Evolutionary conservation across 1,140 invertebrate genomes (phyloP), one percentile per base, ranked within the genome.

Genomic region (Medauroidea extradentata): DNA sequence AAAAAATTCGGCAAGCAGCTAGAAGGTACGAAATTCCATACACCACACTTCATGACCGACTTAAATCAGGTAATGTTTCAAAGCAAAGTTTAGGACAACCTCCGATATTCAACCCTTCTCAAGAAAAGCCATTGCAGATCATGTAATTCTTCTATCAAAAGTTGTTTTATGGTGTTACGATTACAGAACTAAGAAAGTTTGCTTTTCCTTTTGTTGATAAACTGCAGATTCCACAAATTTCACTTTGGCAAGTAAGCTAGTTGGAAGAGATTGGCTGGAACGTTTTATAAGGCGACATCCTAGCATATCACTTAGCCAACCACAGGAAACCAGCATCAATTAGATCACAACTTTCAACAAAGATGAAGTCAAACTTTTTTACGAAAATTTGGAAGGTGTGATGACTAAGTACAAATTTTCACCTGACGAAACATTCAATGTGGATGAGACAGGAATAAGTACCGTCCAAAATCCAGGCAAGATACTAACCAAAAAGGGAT

Each of bases 401-500:
- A 69, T 74, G 65, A 61, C 58, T 43, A 60, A 69, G 46, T 65
- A 72, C 57, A 71, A 73, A 46, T 75, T 78, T 63, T 4, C 55
- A 53, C 65, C 71, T 19, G 53, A 62, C 16, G 64, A 69, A 51
- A 74, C 77, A 34, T 75, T 75, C 76, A 75, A 2, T 65, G 77
- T 34, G 11, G 29, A 34, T 11, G 29, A 34, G 4, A 34, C 29
- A 7, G 29, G 29, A 34, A 34, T 34, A 38, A 73, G 65, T 3
- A 70, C 63, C 23, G 73, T 79, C 4, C 73, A 69, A 65, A 34
- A 34, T 34, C 29, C 29, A 34, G 29, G 29, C 4, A 34, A 34
- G 29, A 34, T 34, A 34, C 29, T 34, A 4, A 11, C 29, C 29
- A 34, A 7, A 11, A 66, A 56, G 53, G 62, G 42, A 16, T 44